Conservation (phyloP, 2,888 invertebrate genomes). For the Camponotus fellah region DNA sequence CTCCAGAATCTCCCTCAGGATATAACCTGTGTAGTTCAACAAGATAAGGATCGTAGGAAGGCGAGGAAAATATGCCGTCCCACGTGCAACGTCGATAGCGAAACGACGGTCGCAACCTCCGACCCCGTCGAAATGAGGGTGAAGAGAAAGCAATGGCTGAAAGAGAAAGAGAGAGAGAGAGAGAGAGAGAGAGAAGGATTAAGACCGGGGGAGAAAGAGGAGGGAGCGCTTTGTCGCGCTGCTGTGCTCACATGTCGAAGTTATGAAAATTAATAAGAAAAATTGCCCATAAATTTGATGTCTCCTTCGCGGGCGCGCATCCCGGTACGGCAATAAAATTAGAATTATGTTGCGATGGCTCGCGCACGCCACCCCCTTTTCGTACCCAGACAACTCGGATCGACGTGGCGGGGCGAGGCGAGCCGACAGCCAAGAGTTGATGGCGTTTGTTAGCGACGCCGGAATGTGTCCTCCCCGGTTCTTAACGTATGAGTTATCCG, state of each 20-base stretch:
- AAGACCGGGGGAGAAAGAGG: conserved; percentile 55
- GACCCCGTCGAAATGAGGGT: neutral
- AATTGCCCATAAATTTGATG: conserved; percentile 84
- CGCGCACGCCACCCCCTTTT: conserved; percentile 43
- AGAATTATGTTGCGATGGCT: conserved; percentile 82
- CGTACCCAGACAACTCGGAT: conserved; percentile 39
- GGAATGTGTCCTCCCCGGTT: conserved; percentile 82
- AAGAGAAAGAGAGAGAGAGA: neutral
- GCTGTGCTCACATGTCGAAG: conserved; percentile 83
- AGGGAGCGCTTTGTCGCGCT: conserved; percentile 78
- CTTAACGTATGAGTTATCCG: conserved; percentile 83
- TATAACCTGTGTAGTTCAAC: conserved; percentile 53
- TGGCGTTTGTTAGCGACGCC: conserved; percentile 82
- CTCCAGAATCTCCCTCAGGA: conserved; percentile 69
- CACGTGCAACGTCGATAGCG: conserved; percentile 28
- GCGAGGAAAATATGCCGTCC: conserved; percentile 48
- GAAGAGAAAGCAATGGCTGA: neutral
- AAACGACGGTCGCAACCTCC: conserved; percentile 5
- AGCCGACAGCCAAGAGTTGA: conserved; percentile 50
- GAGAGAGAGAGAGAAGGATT: too few species aligned
- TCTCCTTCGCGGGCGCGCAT: conserved; percentile 76
- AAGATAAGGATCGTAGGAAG: conserved; percentile 42
- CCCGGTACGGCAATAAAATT: conserved; percentile 84
- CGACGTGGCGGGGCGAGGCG: conserved; percentile 58
- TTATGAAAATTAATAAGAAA: conserved; percentile 86